These are phyloP conservation scores for Miniopterus natalensis DNA, from an alignment of 2,113 vertebrate species.

Conservation along the genomic window DNA sequence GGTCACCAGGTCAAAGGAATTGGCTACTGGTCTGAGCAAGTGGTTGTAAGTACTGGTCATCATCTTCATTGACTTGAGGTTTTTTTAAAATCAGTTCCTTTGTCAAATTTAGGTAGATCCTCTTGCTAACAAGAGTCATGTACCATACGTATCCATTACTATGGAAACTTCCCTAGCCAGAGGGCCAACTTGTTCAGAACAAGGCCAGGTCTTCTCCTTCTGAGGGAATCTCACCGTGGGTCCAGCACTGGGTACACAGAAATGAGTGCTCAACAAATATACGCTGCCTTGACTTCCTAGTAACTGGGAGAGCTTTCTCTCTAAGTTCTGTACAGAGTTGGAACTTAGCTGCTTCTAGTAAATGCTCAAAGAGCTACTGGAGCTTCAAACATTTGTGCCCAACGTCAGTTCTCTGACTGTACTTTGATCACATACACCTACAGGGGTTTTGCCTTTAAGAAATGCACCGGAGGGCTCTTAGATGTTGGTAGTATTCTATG, in stretches of 20 bases:
- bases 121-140: constrained; percentile 39
- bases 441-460: background rate
- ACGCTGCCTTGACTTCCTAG: background rate
- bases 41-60: constrained; percentile 23
- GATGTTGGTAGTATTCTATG: background rate
- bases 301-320: background rate
- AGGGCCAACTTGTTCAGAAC: background rate
- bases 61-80: background rate
- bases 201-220: background rate
- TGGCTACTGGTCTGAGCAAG: background rate
- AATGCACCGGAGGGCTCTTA: background rate
- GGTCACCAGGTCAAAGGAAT: background rate
- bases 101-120: background rate
- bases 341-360: background rate
- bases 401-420: background rate
- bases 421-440: background rate
- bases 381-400: background rate
- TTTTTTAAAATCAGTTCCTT: background rate
- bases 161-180: background rate
- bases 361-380: background rate
- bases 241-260: background rate
- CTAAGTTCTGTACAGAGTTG: background rate
- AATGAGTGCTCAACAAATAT: background rate
- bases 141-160: background rate
- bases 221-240: background rate